Conservation (phyloP, 2,888 invertebrate species). For the Eurytoma californica region DNA sequence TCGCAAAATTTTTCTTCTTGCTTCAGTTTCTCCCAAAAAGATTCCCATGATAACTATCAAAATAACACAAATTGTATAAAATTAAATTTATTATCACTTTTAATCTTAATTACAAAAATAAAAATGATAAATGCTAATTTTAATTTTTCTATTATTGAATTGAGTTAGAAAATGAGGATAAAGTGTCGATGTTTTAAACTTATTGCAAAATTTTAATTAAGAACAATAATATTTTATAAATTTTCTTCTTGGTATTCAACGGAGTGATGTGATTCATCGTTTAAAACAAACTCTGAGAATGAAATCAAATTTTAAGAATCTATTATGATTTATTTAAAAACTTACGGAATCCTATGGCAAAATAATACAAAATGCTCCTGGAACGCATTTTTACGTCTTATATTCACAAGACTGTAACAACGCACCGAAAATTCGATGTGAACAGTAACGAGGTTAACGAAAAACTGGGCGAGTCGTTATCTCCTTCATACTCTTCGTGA, state of each 20-base stretch:
- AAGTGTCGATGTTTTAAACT: too few relatives aligned
- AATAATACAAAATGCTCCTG: conserved; percentile 65
- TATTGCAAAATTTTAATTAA: too few relatives aligned
- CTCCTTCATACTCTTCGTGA: conserved; percentile 61
- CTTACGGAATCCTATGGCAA: conserved; percentile 70
- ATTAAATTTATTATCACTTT: neutral
- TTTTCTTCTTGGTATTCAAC: too few relatives aligned
- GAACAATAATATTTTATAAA: too few relatives aligned
- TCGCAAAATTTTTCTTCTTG: conserved; percentile 85
- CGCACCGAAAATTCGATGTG: neutral
- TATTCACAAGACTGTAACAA: conserved; percentile 3
- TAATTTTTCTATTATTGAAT: too few relatives aligned
- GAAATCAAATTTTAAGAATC: too few relatives aligned
- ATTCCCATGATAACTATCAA: conserved; percentile 81
- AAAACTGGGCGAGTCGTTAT: conserved; percentile 54
- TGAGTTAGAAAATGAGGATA: too few relatives aligned
- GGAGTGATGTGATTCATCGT: too few relatives aligned
- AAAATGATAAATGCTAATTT: too few relatives aligned
- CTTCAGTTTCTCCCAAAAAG: conserved; percentile 84
- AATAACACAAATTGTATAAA: conserved; percentile 11
- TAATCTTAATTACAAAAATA: neutral
- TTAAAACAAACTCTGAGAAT: too few relatives aligned
- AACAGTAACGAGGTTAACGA: conserved; percentile 2
- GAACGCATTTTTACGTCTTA: conserved; percentile 59
- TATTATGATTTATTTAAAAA: conserved; percentile 36